Percentiles rank a stretch among this genome's conserved stretches.
Conservation (phyloP, 1,140 invertebrate genomes). For the Pectinophora gossypiella region DNA sequence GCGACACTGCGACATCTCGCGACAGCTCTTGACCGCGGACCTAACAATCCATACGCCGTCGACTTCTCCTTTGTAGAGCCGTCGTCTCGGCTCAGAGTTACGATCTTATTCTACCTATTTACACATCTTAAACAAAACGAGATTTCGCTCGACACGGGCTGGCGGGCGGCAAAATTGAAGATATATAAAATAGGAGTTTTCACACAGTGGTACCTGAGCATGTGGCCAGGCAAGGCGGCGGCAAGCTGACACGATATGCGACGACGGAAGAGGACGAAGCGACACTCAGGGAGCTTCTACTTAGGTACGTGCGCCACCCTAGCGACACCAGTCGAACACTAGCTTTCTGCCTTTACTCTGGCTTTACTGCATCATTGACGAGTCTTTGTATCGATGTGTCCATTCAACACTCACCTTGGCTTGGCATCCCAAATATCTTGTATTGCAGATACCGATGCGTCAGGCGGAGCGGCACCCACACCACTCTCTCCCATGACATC, state of each 20-base stretch:
- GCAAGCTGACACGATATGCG: constrained; percentile 76
- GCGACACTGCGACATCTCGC: no score
- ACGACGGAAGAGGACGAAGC: constrained; percentile 87
- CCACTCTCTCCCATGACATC: constrained; percentile 49
- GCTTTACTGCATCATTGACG: constrained; percentile 58
- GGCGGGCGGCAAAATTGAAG: background rate
- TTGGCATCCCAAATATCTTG: constrained; percentile 66
- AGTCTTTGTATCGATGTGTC: constrained; percentile 59
- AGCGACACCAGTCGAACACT: constrained; percentile 36
- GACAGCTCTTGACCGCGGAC: no score
- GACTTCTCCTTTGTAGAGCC: background rate
- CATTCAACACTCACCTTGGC: constrained; percentile 58
- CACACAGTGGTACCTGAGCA: constrained; percentile 73
- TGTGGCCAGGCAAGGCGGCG: constrained; percentile 73
- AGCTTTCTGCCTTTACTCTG: constrained; percentile 63
- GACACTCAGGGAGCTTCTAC: constrained; percentile 89
- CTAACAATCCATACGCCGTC: no score
- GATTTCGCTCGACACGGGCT: background rate
- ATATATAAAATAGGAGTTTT: constrained; percentile 60
- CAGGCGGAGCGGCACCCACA: background rate
- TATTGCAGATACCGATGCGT: constrained; percentile 63
- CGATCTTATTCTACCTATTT: no score
- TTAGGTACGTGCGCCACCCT: constrained; percentile 81
- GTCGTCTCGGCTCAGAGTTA: no score
- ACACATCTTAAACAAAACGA: background rate